Evolutionary conservation across 2,113 vertebrate species (phyloP), one percentile per base, ranked within the genome.

Genomic region (Athene noctua): DNA sequence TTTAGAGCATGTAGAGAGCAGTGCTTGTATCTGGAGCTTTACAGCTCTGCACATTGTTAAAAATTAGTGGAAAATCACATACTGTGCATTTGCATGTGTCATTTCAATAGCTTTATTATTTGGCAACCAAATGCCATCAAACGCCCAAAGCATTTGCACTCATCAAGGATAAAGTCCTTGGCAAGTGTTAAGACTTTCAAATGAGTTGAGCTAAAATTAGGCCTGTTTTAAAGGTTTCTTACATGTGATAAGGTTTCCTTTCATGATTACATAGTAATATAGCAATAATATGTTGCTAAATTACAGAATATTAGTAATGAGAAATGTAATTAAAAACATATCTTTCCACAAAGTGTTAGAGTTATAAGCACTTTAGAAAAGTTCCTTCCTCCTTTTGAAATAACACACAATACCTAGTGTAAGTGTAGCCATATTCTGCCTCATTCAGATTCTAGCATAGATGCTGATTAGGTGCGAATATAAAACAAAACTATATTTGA

Each of bases 71-170:
- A 84, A 92, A 95, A 91, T 74, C 78, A 67, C 30, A 84, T 15
- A 63, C 19, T 38, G 34, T 2, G 2, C 23, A 55, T 81, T 88
- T 89, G 66, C 57, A 62, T 86, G 55, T 49, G 54, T 65, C 84
- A 67, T 87, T 93, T 94, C 58, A 86, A 67, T 90, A 67, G 61
- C 15, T 93, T 90, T 73, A 68, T 92, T 92, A 51, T 91, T 92
- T 86, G 51, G 54, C 40, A 94, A 61, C 13, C 0, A 29, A 90
- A 89, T 83, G 22, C 22, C 49, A 77, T 67, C 36, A 81, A 91
- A 92, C 0, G 1, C 23, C 20, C 34, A 80, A 88, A 67, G 44
- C 57, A 62, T 91, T 94, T 95, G 46, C 17, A 55, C 14, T 86
- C 30, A 26, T 79, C 44, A 86, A 58, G 20, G 47, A 46, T 81